Conservation (phyloP, 2,888 invertebrate species). For the Hypolimnas misippus region DNA sequence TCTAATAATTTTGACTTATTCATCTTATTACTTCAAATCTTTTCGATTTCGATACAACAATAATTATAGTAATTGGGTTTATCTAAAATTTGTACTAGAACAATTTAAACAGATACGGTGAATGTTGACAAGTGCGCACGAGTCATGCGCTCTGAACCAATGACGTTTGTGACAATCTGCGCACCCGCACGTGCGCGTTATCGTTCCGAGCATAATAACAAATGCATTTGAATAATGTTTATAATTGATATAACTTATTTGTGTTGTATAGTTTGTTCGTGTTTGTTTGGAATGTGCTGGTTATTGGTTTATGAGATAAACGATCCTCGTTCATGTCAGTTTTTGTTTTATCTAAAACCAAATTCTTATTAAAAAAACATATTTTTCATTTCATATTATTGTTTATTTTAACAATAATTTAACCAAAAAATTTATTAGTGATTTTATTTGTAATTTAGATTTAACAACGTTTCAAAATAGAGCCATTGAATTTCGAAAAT, state of each 20-base stretch:
- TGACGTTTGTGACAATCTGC: constrained; percentile 25
- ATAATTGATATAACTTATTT: constrained; percentile 9
- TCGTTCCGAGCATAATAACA: constrained; percentile 24
- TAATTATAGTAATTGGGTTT: not conserved
- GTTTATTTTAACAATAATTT: no score
- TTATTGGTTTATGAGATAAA: not conserved
- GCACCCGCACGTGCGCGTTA: constrained; percentile 43
- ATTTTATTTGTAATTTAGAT: no score
- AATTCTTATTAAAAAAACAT: no score
- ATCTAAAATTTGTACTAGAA: not conserved
- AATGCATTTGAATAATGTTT: constrained; percentile 7
- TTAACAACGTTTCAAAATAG: no score
- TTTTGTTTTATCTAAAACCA: no score
- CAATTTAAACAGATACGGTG: not conserved
- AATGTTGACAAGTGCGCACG: constrained; percentile 22
- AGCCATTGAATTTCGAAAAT: no score
- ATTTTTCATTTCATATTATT: no score
- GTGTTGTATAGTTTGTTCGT: not conserved
- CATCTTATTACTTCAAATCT: no score
- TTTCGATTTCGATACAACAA: no score
- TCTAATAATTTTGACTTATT: no score
- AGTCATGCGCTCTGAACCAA: constrained; percentile 30
- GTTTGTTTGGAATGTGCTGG: not conserved
- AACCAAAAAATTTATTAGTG: no score
- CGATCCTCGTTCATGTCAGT: not conserved